Percentiles rank a stretch among this genome's conserved stretches.
phyloP scores from a whole-genome alignment of 2,797 vertebrate genomes.

The Synaphobranchus kaupii region DNA sequence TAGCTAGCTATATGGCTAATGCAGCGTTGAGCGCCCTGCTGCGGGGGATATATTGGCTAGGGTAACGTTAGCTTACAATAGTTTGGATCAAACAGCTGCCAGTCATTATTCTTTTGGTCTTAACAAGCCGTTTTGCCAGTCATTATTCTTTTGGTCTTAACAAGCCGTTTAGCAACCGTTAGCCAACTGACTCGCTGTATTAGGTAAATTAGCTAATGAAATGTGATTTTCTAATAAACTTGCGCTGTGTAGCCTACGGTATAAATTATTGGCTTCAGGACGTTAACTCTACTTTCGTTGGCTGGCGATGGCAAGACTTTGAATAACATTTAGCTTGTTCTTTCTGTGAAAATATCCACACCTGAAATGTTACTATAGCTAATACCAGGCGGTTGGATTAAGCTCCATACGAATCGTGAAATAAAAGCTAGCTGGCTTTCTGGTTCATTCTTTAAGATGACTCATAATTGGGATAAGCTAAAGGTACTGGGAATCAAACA shows the following conservation, averaged over 20 bases:
- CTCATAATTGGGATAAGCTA: constrained; percentile 1
- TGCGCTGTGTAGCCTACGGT: neutral
- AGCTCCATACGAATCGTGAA: neutral
- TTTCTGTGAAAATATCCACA: neutral
- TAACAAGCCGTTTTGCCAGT: neutral
- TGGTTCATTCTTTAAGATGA: neutral
- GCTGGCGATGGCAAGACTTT: neutral
- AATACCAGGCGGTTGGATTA: neutral
- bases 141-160: neutral
- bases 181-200: neutral
- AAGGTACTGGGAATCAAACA: too few species aligned
- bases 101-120: neutral
- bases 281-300: neutral
- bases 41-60: neutral
- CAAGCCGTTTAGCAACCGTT: too few species aligned
- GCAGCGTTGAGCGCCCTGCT: neutral
- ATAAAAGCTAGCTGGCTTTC: neutral
- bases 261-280: too few species aligned
- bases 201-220: neutral
- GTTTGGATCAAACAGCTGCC: neutral
- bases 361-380: neutral
- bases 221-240: neutral
- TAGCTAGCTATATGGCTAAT: neutral
- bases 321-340: neutral
- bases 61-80: neutral